Percentiles rank a stretch among this genome's conserved stretches.
These are phyloP conservation scores for Thinocorus orbignyianus DNA, from an alignment of 2,113 vertebrate genomes.

Conservation along the genomic window DNA sequence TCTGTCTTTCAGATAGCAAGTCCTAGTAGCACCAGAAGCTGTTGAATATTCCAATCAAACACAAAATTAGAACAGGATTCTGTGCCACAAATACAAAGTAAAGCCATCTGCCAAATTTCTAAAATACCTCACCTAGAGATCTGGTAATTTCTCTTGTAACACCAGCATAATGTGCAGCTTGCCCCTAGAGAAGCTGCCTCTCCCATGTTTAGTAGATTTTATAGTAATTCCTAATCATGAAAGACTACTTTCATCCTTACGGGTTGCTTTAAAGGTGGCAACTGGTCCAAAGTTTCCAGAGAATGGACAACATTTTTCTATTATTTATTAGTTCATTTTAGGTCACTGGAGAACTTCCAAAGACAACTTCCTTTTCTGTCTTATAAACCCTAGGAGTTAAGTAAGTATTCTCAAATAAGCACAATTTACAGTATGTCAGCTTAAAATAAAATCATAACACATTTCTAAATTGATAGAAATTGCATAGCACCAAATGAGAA, in stretches of 20 bases:
- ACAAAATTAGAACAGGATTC: conserved; percentile 70
- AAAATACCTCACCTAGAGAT: conserved; percentile 68
- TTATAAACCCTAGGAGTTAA: conserved; percentile 66
- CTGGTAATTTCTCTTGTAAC: conserved; percentile 65
- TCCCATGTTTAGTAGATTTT: conserved; percentile 18
- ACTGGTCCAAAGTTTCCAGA: neutral
- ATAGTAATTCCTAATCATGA: neutral
- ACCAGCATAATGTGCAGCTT: conserved; percentile 40
- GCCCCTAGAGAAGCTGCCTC: conserved; percentile 27
- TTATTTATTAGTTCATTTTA: conserved; percentile 62
- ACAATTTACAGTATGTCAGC: conserved; percentile 65
- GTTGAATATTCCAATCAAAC: conserved; percentile 73
- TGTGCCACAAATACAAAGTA: conserved; percentile 75
- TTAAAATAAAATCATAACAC: conserved; percentile 75
- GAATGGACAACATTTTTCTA: neutral
- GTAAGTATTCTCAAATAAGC: conserved; percentile 69
- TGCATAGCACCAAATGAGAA: conserved; percentile 73
- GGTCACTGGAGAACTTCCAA: conserved; percentile 51
- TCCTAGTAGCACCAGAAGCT: conserved; percentile 72
- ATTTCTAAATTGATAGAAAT: conserved; percentile 79
- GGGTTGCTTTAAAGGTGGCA: conserved; percentile 14
- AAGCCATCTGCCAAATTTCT: conserved; percentile 77
- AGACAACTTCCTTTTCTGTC: conserved; percentile 49
- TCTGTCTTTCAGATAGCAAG: conserved; percentile 68
- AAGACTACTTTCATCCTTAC: neutral